phyloP scores from a whole-genome alignment of 2,888 invertebrate genomes.

The Octodonta nipae region DNA sequence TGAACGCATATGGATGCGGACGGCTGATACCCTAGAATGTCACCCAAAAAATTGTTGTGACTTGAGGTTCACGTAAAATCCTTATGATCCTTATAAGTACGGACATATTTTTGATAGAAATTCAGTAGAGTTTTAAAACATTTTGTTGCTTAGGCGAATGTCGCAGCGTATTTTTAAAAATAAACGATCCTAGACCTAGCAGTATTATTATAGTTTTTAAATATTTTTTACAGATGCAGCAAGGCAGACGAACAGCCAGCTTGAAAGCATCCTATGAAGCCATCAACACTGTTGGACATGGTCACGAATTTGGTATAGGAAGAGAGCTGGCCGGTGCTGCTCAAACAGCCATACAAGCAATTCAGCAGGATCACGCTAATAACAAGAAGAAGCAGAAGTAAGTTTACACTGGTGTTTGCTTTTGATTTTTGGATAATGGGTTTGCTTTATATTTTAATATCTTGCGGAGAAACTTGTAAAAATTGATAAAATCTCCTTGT shows the following conservation, averaged over 20 bases:
- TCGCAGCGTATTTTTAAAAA: too few relatives aligned
- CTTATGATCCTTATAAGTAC: too few relatives aligned
- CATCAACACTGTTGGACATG: constrained; percentile 49
- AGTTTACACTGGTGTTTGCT: constrained; percentile 6
- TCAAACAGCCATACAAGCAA: constrained; percentile 58
- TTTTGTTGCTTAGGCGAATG: too few relatives aligned
- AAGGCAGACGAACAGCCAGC: constrained; percentile 84
- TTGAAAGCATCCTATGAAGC: constrained; percentile 92
- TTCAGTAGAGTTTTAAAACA: too few relatives aligned
- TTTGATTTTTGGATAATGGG: constrained; percentile 4
- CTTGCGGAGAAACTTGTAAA: neutral
- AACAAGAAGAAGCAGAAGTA: constrained; percentile 53
- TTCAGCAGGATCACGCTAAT: constrained; percentile 43
- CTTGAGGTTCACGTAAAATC: too few relatives aligned
- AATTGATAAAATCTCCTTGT: neutral
- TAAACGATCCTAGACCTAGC: too few relatives aligned
- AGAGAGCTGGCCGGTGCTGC: constrained; percentile 59
- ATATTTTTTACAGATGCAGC: constrained; percentile 59
- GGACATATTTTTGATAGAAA: too few relatives aligned
- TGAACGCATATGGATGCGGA: too few relatives aligned
- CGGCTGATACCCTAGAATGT: too few relatives aligned
- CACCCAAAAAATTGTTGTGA: too few relatives aligned
- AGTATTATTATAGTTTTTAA: neutral
- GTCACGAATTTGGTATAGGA: constrained; percentile 55
- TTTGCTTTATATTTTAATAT: neutral